Base-by-base conservation (phyloP, 2,888 invertebrate species). In the Drosophila paramelanica region DNA sequence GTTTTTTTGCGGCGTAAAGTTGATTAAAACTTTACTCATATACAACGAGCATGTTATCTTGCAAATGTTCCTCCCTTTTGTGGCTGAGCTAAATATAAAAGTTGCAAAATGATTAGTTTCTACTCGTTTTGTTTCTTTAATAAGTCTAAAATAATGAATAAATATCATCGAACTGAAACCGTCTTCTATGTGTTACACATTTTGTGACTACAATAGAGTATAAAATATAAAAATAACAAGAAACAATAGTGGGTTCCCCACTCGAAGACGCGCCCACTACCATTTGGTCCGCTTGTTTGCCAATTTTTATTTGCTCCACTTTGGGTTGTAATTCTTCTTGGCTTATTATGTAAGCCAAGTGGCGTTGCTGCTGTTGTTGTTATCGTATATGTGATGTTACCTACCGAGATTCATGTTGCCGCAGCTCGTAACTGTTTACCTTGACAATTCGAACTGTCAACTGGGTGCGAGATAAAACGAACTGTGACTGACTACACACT, bases 241-340 rank as follows among this genome's bases (percentile, higher is more conserved):
- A 55, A n/a, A 51, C 13, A 47, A 10, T 17, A 11, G 36, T 13
- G 36, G 36, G 10, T 23, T 4, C 23, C 23, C 23, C 23, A 23
- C 23, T 23, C 23, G 3, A 23, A 10, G 2, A 10, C 8, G 31
- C 31, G 10, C 31, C 31, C 31, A 10, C 33, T 3, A 11, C 20
- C 25, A 36, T 13, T 45, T 14, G 11, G 36, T 36, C 49, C 67
- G 64, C 36, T 42, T 77, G 65, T 82, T 86, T 88, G 83, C 77
- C 68, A 71, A 82, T 79, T 79, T 79, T 73, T 82, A 64, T 82
- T 86, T 84, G 73, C 78, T 75, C 68, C 49, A 73, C 67, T 81
- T 81, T 78, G 76, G 47, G 56, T 66, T 70, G 75, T 64, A 55
- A 73, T 75, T 73, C 75, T 75, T 75, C 78, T 73, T 43, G 68